These are phyloP conservation scores for Anodontia alba DNA, from an alignment of 2,888 invertebrate species.

Conservation along the genomic window DNA sequence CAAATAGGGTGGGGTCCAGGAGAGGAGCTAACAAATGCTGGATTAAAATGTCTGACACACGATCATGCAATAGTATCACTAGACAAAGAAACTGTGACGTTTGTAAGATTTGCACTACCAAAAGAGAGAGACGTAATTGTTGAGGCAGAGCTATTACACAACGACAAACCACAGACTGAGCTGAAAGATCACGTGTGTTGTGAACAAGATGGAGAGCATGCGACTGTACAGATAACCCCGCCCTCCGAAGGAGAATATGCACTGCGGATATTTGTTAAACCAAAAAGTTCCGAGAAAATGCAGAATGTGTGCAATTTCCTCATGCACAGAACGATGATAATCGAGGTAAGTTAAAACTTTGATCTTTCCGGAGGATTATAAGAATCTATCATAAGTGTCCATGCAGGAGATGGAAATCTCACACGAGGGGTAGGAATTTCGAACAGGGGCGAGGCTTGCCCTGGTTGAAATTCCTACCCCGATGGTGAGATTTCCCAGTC, in stretches of 20 bases:
- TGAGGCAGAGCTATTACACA: slow-evolving; percentile 57
- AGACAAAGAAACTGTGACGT: slow-evolving; percentile 55
- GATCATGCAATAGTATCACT: slow-evolving; percentile 45
- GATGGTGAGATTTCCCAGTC: no score
- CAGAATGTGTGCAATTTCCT: slow-evolving; percentile 66
- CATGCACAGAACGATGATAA: slow-evolving; percentile 53
- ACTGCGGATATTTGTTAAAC: slow-evolving; percentile 56
- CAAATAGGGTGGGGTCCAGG: slow-evolving; percentile 64
- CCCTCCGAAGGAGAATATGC: slow-evolving; percentile 66
- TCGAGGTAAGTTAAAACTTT: slow-evolving; percentile 61
- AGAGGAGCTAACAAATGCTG: slow-evolving; percentile 37
- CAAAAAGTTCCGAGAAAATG: slow-evolving; percentile 27
- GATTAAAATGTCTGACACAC: slow-evolving; percentile 51
- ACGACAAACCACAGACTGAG: slow-evolving; percentile 46
- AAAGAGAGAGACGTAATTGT: slow-evolving; percentile 46
- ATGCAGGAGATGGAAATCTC: no score
- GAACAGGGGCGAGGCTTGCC: no score
- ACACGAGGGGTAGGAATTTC: no score
- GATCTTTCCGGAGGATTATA: no score
- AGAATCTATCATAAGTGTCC: no score
- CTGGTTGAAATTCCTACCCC: no score
- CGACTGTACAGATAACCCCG: slow-evolving; percentile 55
- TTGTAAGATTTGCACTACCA: slow-evolving; percentile 54
- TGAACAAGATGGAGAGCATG: slow-evolving; percentile 46
- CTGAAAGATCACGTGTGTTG: slow-evolving; percentile 41